phyloP scores from a whole-genome alignment of 1,140 invertebrate species.

The Trichonephila clavipes region DNA sequence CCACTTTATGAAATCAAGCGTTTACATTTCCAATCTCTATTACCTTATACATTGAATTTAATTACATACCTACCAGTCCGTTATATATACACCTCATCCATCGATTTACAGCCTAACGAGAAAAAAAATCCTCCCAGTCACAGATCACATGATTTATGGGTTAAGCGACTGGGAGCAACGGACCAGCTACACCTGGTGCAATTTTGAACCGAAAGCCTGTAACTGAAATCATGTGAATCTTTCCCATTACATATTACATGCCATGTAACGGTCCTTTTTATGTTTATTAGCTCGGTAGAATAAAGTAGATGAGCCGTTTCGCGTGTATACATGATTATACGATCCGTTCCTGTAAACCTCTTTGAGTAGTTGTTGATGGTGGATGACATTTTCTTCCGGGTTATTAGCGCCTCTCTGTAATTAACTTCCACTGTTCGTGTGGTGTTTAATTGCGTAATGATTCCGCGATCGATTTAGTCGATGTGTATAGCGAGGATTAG shows the following conservation, averaged over 20 bases:
- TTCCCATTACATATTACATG: background rate
- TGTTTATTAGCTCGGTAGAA: background rate
- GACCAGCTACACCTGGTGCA: background rate
- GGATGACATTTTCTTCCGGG: constrained; percentile 19
- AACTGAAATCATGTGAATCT: constrained; percentile 20
- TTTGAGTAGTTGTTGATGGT: background rate
- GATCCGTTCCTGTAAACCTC: background rate
- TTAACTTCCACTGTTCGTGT: background rate
- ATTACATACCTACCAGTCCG: background rate
- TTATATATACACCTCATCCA: background rate
- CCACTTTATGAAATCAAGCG: background rate
- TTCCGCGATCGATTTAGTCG: background rate
- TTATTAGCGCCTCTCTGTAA: background rate
- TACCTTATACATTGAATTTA: background rate
- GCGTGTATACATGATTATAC: background rate
- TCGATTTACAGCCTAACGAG: background rate
- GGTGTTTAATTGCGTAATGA: constrained; percentile 4
- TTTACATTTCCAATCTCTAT: background rate
- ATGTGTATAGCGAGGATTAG: background rate
- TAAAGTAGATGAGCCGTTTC: constrained; percentile 6
- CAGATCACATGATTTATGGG: constrained; percentile 48
- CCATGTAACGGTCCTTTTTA: constrained; percentile 13
- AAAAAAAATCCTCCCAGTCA: background rate
- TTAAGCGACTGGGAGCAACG: constrained; percentile 18
- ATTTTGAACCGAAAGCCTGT: constrained; percentile 9